Evolutionary conservation across 2,797 vertebrate species (phyloP).

Genomic region (Hydrolagus colliei): DNA sequence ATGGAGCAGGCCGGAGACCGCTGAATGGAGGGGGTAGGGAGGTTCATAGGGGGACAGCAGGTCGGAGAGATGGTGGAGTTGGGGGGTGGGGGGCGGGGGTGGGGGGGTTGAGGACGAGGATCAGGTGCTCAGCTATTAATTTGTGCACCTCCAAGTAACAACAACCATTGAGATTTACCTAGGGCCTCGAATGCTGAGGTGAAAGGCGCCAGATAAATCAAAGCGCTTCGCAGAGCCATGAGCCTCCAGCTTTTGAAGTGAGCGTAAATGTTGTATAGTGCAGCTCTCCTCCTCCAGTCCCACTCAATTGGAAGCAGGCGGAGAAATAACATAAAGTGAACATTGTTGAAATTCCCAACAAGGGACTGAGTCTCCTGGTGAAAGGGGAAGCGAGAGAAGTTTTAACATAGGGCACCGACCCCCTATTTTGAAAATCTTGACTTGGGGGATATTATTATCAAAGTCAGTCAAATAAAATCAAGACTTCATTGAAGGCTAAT

Average conservation of each 20-base stretch:
- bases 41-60: too few species aligned
- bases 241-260: not conserved
- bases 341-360: not conserved
- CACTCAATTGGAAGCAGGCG: constrained; percentile 11
- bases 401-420: not conserved
- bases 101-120: too few species aligned
- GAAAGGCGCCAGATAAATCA: too few species aligned
- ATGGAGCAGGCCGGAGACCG: too few species aligned
- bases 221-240: too few species aligned
- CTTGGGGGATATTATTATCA: constrained; percentile 10
- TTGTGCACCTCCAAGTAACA: too few species aligned
- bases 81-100: too few species aligned
- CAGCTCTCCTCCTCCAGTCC: not conserved
- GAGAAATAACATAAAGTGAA: not conserved
- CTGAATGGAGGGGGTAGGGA: too few species aligned
- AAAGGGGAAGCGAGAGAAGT: not conserved
- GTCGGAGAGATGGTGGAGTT: too few species aligned
- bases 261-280: not conserved
- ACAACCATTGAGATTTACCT: too few species aligned
- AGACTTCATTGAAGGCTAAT: constrained; percentile 5
- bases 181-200: too few species aligned
- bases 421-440: not conserved
- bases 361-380: not conserved
- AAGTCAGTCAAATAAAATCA: constrained; percentile 28
- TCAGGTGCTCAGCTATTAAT: too few species aligned